phyloP scores from a whole-genome alignment of 2,797 vertebrate species.

The Eleutherodactylus coqui region DNA sequence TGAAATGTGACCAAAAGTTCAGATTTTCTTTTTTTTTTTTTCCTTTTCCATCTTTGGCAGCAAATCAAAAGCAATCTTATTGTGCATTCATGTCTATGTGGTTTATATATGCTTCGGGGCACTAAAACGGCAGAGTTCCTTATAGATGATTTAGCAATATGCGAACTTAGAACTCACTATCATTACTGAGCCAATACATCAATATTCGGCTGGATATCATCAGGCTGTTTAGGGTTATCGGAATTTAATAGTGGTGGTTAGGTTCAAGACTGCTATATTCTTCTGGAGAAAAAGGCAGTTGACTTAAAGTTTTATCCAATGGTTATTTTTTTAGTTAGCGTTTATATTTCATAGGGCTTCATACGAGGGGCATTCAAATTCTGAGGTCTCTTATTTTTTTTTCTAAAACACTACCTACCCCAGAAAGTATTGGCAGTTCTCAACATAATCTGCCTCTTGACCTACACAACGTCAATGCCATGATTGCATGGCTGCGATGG shows the following conservation, averaged over 20 bases:
- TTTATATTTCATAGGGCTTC: no score
- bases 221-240: background rate
- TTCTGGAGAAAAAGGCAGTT: background rate
- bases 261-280: background rate
- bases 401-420: no score
- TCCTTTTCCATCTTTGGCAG: constrained; percentile 30
- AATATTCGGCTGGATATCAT: constrained; percentile 7
- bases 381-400: no score
- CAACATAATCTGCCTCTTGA: no score
- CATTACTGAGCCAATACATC: constrained; percentile 19
- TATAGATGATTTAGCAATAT: constrained; percentile 49
- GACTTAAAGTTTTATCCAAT: no score
- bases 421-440: no score
- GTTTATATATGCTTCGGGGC: constrained; percentile 38
- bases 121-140: constrained; percentile 5
- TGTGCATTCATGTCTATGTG: constrained; percentile 42
- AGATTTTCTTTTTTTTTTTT: constrained; percentile 31
- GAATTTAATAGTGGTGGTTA: background rate
- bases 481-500: no score
- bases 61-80: constrained; percentile 57
- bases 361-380: no score
- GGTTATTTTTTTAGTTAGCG: background rate
- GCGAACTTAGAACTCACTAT: constrained; percentile 21
- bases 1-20: constrained; percentile 54
- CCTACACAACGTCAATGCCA: no score